Evolutionary conservation across 2,113 vertebrate genomes (phyloP), one percentile per base, ranked within the genome.

Genomic region (Pteropus alecto): DNA sequence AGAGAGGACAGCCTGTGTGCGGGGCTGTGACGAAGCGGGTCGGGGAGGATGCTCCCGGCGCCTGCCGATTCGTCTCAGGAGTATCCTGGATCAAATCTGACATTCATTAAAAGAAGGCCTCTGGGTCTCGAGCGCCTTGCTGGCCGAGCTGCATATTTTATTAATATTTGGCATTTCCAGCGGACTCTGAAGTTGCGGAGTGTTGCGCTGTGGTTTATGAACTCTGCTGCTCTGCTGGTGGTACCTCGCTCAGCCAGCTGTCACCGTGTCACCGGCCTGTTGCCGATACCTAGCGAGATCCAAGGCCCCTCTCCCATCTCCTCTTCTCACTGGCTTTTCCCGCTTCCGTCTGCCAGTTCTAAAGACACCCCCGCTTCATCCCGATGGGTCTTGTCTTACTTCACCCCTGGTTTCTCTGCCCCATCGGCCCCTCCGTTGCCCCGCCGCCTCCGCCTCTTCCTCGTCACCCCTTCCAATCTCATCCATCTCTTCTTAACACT

Each of bases 261-360:
- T 21, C 48, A 3, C 0, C 8, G 5, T 48, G 46, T 48, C 46
- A 48, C 46, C 46, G 46, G 0, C 19, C 58, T 38, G 51, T 26
- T 22, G 6, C 21, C 0, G 6, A 19, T 15, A 9, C 24, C 0
- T 10, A 0, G 2, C 11, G 46, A 46, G 30, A 24, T n/a, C 60
- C 41, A 6, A 1, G 33, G 70, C 74, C 16, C 1, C 18, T 22
- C 38, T 33, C n/a, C 16, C 4, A 1, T 0, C 56, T 61, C 65
- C 26, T 30, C 54, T 24, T 35, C 30, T 38, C n/a, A 0, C 30
- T 3, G 48, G n/a, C 46, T 1, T 9, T 2, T 8, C 87, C 63
- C 54, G 48, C 63, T 63, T 33, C 5, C 28, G 1, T 7, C 12
- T 9, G 28, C 38, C 67, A 3, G 21, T 58, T 48, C 65, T 56